Conservation (phyloP, 2,888 invertebrate genomes). For the Drosophila niveifrons region DNA sequence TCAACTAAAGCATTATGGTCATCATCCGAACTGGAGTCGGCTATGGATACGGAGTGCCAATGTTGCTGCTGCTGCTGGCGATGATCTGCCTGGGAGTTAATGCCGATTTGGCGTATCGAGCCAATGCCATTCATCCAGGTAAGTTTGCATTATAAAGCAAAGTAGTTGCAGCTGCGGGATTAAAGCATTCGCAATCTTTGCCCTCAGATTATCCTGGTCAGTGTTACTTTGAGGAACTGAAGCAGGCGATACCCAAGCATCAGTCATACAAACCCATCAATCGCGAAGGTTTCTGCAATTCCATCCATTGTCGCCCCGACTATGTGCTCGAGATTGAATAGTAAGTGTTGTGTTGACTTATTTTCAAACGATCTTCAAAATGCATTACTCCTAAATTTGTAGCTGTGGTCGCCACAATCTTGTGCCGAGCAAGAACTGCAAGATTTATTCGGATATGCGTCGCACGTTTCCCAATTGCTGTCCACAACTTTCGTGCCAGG, state of each 20-base stretch:
- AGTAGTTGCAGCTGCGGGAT: background rate
- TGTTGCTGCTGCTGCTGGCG: slow-evolving; percentile 50
- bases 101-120: slow-evolving; percentile 78
- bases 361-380: background rate
- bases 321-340: slow-evolving; percentile 75
- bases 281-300: slow-evolving; percentile 75
- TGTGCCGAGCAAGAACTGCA: slow-evolving; percentile 72
- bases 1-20: background rate
- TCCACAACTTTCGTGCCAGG: slow-evolving; percentile 75
- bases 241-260: slow-evolving; percentile 78
- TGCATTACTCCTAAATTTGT: background rate
- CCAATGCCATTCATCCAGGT: slow-evolving; percentile 81
- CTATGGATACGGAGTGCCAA: slow-evolving; percentile 14
- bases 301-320: slow-evolving; percentile 78
- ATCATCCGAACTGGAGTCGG: slow-evolving; percentile 8
- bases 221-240: slow-evolving; percentile 80
- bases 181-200: background rate
- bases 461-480: slow-evolving; percentile 78
- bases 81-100: slow-evolving; percentile 33
- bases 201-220: slow-evolving; percentile 77
- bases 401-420: slow-evolving; percentile 82
- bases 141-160: slow-evolving; percentile 13
- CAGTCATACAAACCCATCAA: slow-evolving; percentile 82
- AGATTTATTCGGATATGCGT: slow-evolving; percentile 76
- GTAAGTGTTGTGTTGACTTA: slow-evolving; percentile 43